Evolutionary conservation across 2,113 vertebrate genomes (phyloP), one percentile per base, ranked within the genome.

Genomic region (Leptocoma aspasia): DNA sequence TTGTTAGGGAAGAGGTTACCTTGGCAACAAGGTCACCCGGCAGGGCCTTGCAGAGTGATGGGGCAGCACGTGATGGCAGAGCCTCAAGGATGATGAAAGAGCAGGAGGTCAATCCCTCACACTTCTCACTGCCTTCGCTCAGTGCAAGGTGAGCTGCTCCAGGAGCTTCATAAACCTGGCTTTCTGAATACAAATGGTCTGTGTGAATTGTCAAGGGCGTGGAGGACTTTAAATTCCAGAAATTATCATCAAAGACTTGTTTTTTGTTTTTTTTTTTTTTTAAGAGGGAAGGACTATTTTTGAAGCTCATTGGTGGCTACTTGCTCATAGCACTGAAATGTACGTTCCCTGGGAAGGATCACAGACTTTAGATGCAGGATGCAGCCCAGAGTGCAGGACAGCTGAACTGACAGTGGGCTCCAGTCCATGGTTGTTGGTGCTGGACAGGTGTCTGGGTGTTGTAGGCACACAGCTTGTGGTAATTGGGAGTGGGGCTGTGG

Each of bases 161-260:
- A 86, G 47, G 47, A 95, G 68, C 42, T 90, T 83, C 28, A 59
- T 37, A 73, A 65, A 75, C 76, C 42, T 69, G 59, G 19, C 56
- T 90, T 89, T 82, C 71, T 95, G 92, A 94, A 94, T 96, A 88
- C 88, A 93, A 69, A 94, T 94, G 23, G 41, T 49, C 63, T 82
- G 42, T 76, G 20, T 33, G 54, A 89, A 39, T 88, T 11, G 6
- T 35, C 59, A 83, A 94, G 90, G 89, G 19, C 54, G 56, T 3
- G 35, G 35, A 82, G 22, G 49, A 63, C 64, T 70, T 71, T 15
- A n/a, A 19, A 16, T 26, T 85, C 53, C 76, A 61, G 44, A 72
- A 89, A 72, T 39, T 78, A 60, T 31, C 31, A 69, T 60, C 24
- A 49, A 68, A 86, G 31, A 4, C 8, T 39, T 39, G 28, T 33